Conservation (phyloP, 2,888 invertebrate genomes). For the Empis livida region DNA sequence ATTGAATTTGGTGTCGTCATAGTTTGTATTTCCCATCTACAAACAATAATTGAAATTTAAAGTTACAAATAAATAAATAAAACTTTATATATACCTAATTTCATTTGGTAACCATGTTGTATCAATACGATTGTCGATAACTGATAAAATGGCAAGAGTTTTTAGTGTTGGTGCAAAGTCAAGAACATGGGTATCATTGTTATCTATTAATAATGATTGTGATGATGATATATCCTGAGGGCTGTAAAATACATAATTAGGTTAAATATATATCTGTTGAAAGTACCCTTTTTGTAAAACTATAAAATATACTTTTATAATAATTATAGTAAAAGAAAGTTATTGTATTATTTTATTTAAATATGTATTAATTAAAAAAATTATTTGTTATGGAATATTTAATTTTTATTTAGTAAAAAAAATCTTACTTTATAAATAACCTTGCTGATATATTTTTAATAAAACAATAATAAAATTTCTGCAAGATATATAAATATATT, state of each 20-base stretch:
- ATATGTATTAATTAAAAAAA: no score
- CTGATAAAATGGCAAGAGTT: slow-evolving; percentile 54
- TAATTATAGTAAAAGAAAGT: no score
- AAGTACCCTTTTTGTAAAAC: no score
- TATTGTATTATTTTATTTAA: no score
- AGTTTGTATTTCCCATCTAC: slow-evolving; percentile 49
- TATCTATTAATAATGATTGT: slow-evolving; percentile 47
- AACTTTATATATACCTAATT: slow-evolving; percentile 39
- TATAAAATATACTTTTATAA: no score
- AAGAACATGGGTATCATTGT: slow-evolving; percentile 69
- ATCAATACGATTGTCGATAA: slow-evolving; percentile 52
- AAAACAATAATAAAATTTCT: no score
- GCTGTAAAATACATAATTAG: not conserved
- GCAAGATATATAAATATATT: no score
- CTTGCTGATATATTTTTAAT: no score
- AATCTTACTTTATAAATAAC: no score
- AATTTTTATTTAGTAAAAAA: no score
- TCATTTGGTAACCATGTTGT: slow-evolving; percentile 48
- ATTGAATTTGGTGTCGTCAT: slow-evolving; percentile 61
- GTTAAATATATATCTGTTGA: not conserved
- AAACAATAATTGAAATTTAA: slow-evolving; percentile 21
- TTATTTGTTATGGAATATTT: no score
- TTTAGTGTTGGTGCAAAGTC: slow-evolving; percentile 66
- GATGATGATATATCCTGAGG: no score
- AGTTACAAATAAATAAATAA: not conserved